Evolutionary conservation across 2,888 invertebrate species (phyloP), one percentile per base, ranked within the genome.

Genomic region (Brachyopa scutellaris): DNA sequence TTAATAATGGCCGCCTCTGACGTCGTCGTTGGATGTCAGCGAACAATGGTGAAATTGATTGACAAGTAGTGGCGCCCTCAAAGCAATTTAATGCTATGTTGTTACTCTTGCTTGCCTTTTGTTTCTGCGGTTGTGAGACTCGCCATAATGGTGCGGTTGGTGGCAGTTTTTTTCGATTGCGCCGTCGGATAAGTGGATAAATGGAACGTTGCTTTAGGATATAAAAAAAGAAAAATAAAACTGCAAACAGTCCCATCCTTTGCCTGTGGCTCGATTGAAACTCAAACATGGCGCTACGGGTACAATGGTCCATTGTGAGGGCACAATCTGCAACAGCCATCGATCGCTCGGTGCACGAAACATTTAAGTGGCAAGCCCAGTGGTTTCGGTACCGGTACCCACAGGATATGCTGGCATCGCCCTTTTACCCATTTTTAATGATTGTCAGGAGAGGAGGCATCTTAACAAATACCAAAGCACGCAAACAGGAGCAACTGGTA

Each of bases 1-100:
- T 82, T 82, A 82, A 82, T 82, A 82, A 82, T 82, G 82, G 82
- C 82, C 77, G 82, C 82, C 77, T 66, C 53, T 77, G 70, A 59
- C 31, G 40, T 42, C 49, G 26, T 77, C 73, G 66, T 38, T 61
- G 74, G 70, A 82, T 77, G 82, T 82, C 77, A 77, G 53, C 33
- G 70, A 82, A 82, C 82, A 82, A 82, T 82, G 82, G 82, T 70
- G 77, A 82, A 82, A 82, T 82, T 82, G 82, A 82, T 82, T 82
- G 82, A 82, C 82, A 82, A 82, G 77, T 72, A 77, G 82, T 82
- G 82, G 82, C 82, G 82, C 82, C 77, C 82, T 82, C 82, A 66
- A 53, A 82, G 82, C 82, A 82, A 82, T 82, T 82, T 82, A 82
- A 82, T 82, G 82, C 82, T 53, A 77, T 82, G 82, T 77, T 82